Evolutionary conservation across 2,113 vertebrate species (phyloP).

Genomic region (Hoplias malabaricus): DNA sequence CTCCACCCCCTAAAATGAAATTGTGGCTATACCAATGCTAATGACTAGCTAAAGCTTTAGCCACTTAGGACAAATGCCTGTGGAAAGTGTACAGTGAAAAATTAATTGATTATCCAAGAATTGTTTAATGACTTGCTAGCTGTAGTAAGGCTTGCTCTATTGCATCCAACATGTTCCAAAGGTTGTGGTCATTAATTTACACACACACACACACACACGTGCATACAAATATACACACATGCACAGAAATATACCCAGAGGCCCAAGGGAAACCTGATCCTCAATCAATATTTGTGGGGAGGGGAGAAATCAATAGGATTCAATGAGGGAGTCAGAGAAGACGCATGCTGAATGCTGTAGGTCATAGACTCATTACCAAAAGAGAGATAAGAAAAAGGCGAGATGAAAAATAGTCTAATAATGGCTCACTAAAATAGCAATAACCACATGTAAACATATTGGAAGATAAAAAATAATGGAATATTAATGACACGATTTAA

Average conservation of each 20-base stretch:
- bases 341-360: conserved; percentile 24
- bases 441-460: not conserved
- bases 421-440: not conserved
- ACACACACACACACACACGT: conserved; percentile 17
- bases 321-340: conserved; percentile 33
- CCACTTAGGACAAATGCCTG: not conserved
- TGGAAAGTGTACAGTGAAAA: not conserved
- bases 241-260: conserved; percentile 10
- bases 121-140: not conserved
- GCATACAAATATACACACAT: conserved; percentile 25
- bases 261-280: conserved; percentile 42
- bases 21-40: no score
- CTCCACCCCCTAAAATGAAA: no score
- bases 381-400: conserved; percentile 14
- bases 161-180: not conserved
- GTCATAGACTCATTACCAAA: conserved; percentile 35
- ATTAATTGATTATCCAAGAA: not conserved
- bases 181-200: not conserved
- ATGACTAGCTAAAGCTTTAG: not conserved
- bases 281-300: conserved; percentile 42
- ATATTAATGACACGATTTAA: no score
- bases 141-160: not conserved
- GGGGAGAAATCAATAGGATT: conserved; percentile 42
- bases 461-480: no score
- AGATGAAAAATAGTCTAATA: not conserved